Base-by-base conservation (phyloP, 2,797 vertebrate species). In the Fistularia tabacaria region DNA sequence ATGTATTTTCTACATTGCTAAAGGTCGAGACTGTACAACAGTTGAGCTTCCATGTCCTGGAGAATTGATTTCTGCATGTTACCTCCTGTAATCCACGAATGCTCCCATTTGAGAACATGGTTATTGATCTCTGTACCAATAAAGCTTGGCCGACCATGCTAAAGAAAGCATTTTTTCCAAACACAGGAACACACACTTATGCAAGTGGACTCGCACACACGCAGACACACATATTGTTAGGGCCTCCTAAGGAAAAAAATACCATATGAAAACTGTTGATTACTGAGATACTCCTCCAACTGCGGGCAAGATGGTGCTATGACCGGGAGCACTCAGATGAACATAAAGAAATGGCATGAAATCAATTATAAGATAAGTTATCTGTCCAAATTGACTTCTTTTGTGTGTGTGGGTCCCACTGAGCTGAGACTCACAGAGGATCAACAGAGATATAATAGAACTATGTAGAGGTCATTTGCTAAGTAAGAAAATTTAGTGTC, bases 21-120 rank as follows among this genome's bases (percentile, higher is more conserved):
- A n/a, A n/a, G n/a, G 25, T 5, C 2, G 25, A 25, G 25, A 25
- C 25, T 25, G 25, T 37, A 60, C 1, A 1, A 49, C 13, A 53
- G 15, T 9, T 25, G 8, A 49, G 50, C 49, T 46, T 13, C 25
- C 38, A 37, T 38, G 10, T 52, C 42, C 15, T 44, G 51, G 37
- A 49, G 8, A 10, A 63, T 62, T 1, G 57, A 79, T 43, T 47
- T 25, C 39, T n/a, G 15, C 40, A 68, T 68, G 54, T 59, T 57
- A 39, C 48, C 36, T 14, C 42, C 49, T 62, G 36, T 57, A 68
- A 70, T 68, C 58, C 44, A 61, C 50, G 36, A 61, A 54, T 12
- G 51, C 71, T 57, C 55, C 71, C 62, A 80, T 61, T 70, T 51
- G 48, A 67, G 59, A 76, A 63, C 68, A 65, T 63, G 53, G 54